phyloP scores from a whole-genome alignment of 2,888 invertebrate genomes.

The Thalpophila matura region DNA sequence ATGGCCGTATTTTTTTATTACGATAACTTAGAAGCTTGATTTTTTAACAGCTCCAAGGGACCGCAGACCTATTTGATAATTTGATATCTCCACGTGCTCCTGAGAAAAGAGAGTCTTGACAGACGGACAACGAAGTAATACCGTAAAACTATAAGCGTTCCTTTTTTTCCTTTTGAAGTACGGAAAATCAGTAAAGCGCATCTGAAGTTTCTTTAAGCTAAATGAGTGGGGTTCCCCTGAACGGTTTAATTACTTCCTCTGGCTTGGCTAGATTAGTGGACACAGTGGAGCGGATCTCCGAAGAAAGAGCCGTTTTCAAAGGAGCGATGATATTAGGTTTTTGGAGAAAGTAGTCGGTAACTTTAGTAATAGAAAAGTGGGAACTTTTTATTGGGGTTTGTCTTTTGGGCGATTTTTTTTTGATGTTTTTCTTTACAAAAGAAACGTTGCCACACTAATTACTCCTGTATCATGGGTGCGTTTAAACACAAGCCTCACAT shows the following conservation, averaged over 20 bases:
- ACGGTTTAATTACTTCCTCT: slow-evolving; percentile 65
- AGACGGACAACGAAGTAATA: too few species aligned
- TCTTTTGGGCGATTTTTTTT: neutral
- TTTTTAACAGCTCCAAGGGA: too few species aligned
- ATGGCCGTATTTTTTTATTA: too few species aligned
- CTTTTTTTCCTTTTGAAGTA: neutral
- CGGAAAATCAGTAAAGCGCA: slow-evolving; percentile 26
- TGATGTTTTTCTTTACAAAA: too few species aligned
- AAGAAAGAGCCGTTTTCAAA: slow-evolving; percentile 32
- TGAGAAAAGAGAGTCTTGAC: too few species aligned
- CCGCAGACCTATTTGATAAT: too few species aligned
- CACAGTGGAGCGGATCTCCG: slow-evolving; percentile 37
- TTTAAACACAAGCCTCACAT: too few species aligned
- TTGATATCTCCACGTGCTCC: too few species aligned
- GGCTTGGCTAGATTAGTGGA: slow-evolving; percentile 62
- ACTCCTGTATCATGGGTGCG: too few species aligned
- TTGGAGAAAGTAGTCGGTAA: slow-evolving; percentile 33
- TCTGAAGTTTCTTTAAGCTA: slow-evolving; percentile 61
- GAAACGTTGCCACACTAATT: too few species aligned
- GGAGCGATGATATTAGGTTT: slow-evolving; percentile 47
- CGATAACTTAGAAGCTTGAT: too few species aligned
- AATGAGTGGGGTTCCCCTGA: slow-evolving; percentile 52
- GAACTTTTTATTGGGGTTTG: slow-evolving; percentile 7
- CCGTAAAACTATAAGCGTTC: neutral
- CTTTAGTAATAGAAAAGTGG: slow-evolving; percentile 37